Conservation (phyloP, 2,797 vertebrate species). For the Phataginus tricuspis region DNA sequence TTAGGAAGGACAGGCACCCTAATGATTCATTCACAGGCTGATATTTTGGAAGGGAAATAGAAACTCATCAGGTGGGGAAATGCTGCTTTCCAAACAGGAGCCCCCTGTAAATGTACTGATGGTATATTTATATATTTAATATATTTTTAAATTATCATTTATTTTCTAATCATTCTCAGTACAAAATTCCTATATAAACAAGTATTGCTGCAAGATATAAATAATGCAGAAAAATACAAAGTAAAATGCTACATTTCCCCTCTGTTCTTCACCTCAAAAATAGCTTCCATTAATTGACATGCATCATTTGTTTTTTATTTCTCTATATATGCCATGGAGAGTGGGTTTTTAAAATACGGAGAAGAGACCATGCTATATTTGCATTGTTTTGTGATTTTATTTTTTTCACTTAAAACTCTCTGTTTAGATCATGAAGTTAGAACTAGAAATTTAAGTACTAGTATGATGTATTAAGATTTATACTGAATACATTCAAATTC, state of each 20-base stretch:
- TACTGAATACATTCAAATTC: background rate
- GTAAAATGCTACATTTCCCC: background rate
- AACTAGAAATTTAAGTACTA: constrained; percentile 8
- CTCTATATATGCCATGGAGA: background rate
- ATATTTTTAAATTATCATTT: background rate
- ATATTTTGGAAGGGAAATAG: background rate
- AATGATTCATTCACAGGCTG: background rate
- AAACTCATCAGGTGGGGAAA: background rate
- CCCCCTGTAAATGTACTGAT: background rate
- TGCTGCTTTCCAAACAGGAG: background rate
- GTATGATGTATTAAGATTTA: background rate
- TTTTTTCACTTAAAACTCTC: background rate
- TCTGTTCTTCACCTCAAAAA: background rate
- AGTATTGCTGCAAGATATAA: background rate
- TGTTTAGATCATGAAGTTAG: background rate
- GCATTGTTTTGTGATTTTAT: background rate
- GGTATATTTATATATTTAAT: background rate
- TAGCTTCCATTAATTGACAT: background rate
- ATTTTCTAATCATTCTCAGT: background rate
- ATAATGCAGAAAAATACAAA: background rate
- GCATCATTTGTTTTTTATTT: background rate
- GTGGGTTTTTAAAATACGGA: background rate
- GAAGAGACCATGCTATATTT: background rate
- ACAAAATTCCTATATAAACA: background rate
- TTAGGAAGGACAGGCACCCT: background rate